phyloP scores from a whole-genome alignment of 2,113 vertebrate species.

The Alosa alosa region DNA sequence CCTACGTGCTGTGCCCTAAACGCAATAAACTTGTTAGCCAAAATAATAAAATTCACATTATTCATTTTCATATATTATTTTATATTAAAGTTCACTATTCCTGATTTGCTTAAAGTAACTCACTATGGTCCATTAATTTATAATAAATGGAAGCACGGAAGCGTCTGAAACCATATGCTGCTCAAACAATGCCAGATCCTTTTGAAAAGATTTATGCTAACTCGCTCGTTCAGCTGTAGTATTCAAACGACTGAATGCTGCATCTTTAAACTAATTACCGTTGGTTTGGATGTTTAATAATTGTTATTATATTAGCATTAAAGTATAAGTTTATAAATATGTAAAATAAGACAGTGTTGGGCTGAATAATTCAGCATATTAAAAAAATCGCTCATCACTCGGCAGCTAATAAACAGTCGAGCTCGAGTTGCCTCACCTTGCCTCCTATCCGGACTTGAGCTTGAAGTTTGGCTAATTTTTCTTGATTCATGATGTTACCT shows the following conservation, averaged over 20 bases:
- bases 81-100: neutral
- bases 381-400: constrained; percentile 13
- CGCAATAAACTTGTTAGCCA: constrained; percentile 9
- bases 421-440: constrained; percentile 77
- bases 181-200: neutral
- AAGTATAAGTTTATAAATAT: neutral
- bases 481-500: constrained; percentile 90
- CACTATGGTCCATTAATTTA: neutral
- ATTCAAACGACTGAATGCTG: neutral
- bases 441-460: constrained; percentile 99
- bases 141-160: neutral
- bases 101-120: neutral
- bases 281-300: neutral
- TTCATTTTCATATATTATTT: too few relatives aligned
- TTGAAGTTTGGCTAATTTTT: constrained; percentile 97
- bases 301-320: neutral
- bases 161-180: neutral
- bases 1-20: constrained; percentile 92
- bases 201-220: neutral
- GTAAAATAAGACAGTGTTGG: neutral
- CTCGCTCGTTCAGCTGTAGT: neutral
- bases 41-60: neutral
- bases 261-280: neutral
- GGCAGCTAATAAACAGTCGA: constrained; percentile 1
- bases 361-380: neutral